These are phyloP conservation scores for Chanos chanos DNA, from an alignment of 2,797 vertebrate genomes.

Conservation along the genomic window DNA sequence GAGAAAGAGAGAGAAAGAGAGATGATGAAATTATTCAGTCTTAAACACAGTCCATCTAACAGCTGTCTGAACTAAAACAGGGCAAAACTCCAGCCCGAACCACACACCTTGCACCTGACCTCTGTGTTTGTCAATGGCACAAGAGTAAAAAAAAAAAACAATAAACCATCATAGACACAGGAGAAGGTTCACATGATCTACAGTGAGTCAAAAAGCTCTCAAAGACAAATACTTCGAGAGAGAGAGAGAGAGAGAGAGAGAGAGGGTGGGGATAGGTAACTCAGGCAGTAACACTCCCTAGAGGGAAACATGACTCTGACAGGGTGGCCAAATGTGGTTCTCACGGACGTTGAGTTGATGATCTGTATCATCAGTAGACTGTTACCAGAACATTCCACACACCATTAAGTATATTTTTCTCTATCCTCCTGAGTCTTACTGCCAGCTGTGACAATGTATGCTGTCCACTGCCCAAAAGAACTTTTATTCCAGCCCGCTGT, in stretches of 20 bases:
- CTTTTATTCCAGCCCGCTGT: slow-evolving; percentile 24
- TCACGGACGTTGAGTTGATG: slow-evolving; percentile 15
- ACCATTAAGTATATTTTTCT: slow-evolving; percentile 17
- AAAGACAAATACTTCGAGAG: slow-evolving; percentile 24
- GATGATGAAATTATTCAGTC: slow-evolving; percentile 11
- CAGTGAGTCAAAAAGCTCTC: slow-evolving; percentile 1
- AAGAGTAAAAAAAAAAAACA: background rate
- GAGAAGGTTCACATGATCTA: slow-evolving; percentile 14
- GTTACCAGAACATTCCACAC: slow-evolving; percentile 28
- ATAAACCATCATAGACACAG: background rate
- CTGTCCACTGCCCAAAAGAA: slow-evolving; percentile 31
- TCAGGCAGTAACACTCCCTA: slow-evolving; percentile 20
- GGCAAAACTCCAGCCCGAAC: background rate
- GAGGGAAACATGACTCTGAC: slow-evolving; percentile 12
- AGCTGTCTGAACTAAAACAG: background rate
- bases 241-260: slow-evolving; percentile 14
- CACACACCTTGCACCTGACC: background rate
- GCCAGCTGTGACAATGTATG: slow-evolving; percentile 20
- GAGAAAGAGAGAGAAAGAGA: slow-evolving; percentile 15
- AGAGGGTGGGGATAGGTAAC: slow-evolving; percentile 19
- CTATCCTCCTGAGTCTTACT: slow-evolving; percentile 10
- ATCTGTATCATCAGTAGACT: slow-evolving; percentile 16
- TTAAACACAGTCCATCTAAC: background rate
- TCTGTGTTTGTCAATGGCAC: background rate
- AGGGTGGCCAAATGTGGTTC: slow-evolving; percentile 13